phyloP scores from a whole-genome alignment of 2,888 invertebrate species.

The Euplexia lucipara region DNA sequence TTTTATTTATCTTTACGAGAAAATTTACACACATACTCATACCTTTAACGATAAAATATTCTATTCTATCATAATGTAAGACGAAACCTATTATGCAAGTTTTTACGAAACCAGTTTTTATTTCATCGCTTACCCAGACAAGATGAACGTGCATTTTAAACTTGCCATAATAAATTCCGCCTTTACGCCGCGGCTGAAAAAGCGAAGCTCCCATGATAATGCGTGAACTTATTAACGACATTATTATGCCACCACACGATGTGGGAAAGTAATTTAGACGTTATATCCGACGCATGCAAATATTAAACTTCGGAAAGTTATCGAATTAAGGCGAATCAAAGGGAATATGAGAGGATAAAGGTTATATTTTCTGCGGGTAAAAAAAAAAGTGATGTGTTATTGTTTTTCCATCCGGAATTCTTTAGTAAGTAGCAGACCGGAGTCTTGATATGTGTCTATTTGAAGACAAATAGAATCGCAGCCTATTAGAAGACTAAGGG shows the following conservation, averaged over 20 bases:
- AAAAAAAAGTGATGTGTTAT: too few relatives aligned
- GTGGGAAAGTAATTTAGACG: slow-evolving; percentile 31
- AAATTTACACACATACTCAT: too few relatives aligned
- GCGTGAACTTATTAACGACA: slow-evolving; percentile 33
- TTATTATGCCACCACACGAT: slow-evolving; percentile 45
- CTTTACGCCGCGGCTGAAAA: slow-evolving; percentile 15
- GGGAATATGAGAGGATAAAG: slow-evolving; percentile 18
- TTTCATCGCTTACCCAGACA: background rate
- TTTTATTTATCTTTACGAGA: too few relatives aligned
- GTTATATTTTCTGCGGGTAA: background rate
- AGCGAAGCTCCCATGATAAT: slow-evolving; percentile 19
- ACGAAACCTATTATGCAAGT: background rate
- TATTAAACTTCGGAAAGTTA: slow-evolving; percentile 23
- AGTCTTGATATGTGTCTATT: too few relatives aligned
- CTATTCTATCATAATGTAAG: too few relatives aligned
- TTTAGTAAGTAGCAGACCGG: too few relatives aligned
- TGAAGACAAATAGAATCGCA: too few relatives aligned
- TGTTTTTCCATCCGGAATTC: too few relatives aligned
- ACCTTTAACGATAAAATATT: too few relatives aligned
- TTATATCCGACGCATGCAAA: slow-evolving; percentile 38
- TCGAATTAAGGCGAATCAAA: slow-evolving; percentile 9
- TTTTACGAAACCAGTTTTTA: background rate
- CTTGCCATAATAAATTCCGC: background rate
- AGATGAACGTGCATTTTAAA: slow-evolving; percentile 3
- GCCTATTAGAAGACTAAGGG: too few relatives aligned